Percentiles rank a stretch among this genome's conserved stretches.
These are phyloP conservation scores for Tichodroma muraria DNA, from an alignment of 2,113 vertebrate species.

Conservation along the genomic window DNA sequence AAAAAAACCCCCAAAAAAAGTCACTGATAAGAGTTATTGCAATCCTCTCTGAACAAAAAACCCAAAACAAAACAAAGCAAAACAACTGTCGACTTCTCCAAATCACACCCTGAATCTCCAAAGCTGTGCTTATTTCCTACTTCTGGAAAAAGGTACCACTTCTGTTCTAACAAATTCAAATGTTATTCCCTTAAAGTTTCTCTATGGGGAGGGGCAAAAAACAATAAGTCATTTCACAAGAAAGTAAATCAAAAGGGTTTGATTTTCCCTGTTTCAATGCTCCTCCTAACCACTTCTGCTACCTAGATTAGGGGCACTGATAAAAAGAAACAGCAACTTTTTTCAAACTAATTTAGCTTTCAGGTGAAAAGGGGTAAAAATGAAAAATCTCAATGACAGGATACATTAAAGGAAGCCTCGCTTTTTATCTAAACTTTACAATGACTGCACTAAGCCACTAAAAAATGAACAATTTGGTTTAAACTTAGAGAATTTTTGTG, in stretches of 20 bases:
- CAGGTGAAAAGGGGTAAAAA: neutral
- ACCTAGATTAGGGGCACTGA: neutral
- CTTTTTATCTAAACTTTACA: slow-evolving; percentile 15
- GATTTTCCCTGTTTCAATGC: neutral
- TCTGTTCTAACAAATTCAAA: slow-evolving; percentile 31
- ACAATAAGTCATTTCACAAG: neutral
- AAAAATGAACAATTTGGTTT: slow-evolving; percentile 43
- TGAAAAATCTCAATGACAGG: neutral
- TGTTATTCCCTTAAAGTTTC: slow-evolving; percentile 14
- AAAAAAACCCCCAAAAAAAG: no score
- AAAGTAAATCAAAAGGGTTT: neutral
- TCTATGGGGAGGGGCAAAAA: neutral
- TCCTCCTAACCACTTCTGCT: neutral
- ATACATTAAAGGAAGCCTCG: neutral
- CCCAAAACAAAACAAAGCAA: neutral
- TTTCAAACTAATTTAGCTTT: neutral
- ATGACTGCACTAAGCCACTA: neutral
- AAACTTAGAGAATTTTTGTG: slow-evolving; percentile 45
- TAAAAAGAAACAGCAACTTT: neutral
- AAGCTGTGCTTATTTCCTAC: slow-evolving; percentile 63
- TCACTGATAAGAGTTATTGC: neutral
- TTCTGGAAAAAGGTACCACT: slow-evolving; percentile 67
- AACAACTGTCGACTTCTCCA: neutral
- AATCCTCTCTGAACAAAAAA: slow-evolving; percentile 2
- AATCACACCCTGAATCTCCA: slow-evolving; percentile 73